phyloP scores from a whole-genome alignment of 2,113 vertebrate species.

The Tetrao urogallus region DNA sequence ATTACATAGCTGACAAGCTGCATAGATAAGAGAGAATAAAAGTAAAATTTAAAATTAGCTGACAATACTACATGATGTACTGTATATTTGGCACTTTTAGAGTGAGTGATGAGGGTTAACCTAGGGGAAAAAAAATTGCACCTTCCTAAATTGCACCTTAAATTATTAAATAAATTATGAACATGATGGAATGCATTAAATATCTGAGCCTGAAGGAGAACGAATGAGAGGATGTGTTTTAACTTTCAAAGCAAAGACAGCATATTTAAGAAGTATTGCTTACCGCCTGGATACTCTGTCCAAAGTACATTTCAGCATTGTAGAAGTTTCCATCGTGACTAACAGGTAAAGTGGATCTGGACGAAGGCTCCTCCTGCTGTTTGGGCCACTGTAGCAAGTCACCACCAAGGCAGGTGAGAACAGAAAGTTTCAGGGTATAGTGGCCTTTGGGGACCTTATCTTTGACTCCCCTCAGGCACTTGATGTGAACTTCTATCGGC shows the following conservation, averaged over 20 bases:
- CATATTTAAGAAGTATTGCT: slow-evolving; percentile 63
- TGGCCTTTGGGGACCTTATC: slow-evolving; percentile 88
- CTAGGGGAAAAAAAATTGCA: not conserved
- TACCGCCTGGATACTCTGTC: slow-evolving; percentile 86
- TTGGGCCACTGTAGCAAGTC: slow-evolving; percentile 63
- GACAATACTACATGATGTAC: slow-evolving; percentile 55
- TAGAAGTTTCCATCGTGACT: slow-evolving; percentile 84
- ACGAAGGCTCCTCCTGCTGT: slow-evolving; percentile 64
- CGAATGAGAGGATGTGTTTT: slow-evolving; percentile 13
- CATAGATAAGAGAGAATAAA: slow-evolving; percentile 72
- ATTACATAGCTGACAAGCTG: slow-evolving; percentile 75
- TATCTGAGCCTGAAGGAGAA: slow-evolving; percentile 54
- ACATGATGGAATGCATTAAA: slow-evolving; percentile 56
- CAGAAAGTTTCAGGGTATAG: slow-evolving; percentile 83
- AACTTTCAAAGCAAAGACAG: slow-evolving; percentile 55
- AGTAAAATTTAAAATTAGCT: slow-evolving; percentile 67
- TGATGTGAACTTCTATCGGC: slow-evolving; percentile 82
- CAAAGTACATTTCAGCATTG: slow-evolving; percentile 82
- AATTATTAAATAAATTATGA: slow-evolving; percentile 70
- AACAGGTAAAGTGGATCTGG: slow-evolving; percentile 67
- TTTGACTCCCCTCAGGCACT: slow-evolving; percentile 86
- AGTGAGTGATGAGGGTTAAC: slow-evolving; percentile 47
- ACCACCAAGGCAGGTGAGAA: slow-evolving; percentile 81
- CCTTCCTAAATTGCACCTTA: slow-evolving; percentile 61
- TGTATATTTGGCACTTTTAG: slow-evolving; percentile 39